These are phyloP conservation scores for Ligdia adustata DNA, from an alignment of 2,888 invertebrate genomes.

Conservation along the genomic window DNA sequence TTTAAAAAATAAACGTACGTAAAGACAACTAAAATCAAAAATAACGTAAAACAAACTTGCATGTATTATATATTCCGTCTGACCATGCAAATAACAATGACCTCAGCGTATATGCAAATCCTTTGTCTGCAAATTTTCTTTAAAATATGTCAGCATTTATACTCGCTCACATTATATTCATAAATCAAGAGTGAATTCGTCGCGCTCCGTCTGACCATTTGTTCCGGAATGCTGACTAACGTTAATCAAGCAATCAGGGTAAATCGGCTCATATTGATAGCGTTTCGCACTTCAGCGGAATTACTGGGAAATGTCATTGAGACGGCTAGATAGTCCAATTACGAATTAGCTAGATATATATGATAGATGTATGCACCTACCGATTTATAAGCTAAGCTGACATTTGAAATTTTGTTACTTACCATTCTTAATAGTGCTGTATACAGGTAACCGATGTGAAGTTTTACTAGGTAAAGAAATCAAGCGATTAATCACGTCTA, in stretches of 20 bases:
- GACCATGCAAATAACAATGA: not conserved
- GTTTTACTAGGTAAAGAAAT: too few relatives aligned
- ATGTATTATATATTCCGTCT: too few relatives aligned
- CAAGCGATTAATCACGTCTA: too few relatives aligned
- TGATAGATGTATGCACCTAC: too few relatives aligned
- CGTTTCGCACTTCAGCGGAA: constrained; percentile 39
- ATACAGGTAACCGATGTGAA: too few relatives aligned
- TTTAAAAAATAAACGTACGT: too few relatives aligned
- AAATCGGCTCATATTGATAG: constrained; percentile 42
- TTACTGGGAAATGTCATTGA: constrained; percentile 19
- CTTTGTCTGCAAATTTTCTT: constrained; percentile 8
- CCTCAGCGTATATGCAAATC: not conserved
- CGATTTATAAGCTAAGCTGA: too few relatives aligned
- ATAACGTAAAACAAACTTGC: too few relatives aligned
- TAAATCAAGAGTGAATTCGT: constrained; percentile 57
- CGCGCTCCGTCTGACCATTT: constrained; percentile 52
- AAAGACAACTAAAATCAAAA: too few relatives aligned
- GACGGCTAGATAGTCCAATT: not conserved
- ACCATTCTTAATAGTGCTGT: too few relatives aligned
- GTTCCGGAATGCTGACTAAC: constrained; percentile 53
- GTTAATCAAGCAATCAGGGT: constrained; percentile 26
- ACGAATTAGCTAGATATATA: not conserved
- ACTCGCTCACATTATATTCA: not conserved
- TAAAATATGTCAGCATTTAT: not conserved
- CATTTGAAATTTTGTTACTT: too few relatives aligned